Evolutionary conservation across 2,888 invertebrate genomes (phyloP), one percentile per base, ranked within the genome.

Genomic region (Orthosia gracilis): DNA sequence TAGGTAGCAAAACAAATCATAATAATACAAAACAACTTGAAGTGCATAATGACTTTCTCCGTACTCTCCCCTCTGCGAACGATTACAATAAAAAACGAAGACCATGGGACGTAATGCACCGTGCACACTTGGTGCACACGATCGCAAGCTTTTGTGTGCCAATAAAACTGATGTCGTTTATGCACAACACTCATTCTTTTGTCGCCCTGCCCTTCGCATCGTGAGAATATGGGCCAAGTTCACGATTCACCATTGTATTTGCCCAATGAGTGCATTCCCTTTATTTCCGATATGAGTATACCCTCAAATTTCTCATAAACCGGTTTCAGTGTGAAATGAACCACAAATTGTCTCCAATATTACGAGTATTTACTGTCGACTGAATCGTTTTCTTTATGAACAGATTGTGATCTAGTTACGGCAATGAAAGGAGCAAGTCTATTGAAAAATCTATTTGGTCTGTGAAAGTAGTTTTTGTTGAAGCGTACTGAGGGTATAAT

Each of bases 191-290:
- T 80, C 88, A 82, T 88, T 89, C 91, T 91, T 94, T 92, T 92
- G 91, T 89, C 55, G 26, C 85, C 85, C 87, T 85, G 88, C 89
- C 89, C 90, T 91, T 90, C 88, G 85, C 80, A 90, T 83, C 95
- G 96, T 96, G 96, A 93, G 96, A 96, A 96, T 91, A 87, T 95
- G 87, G 94, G 94, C 92, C 95, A 96, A 96, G 96, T 95, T 96
- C 96, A 96, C 87, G 83, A 77, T 87, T 92, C 91, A 80, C 87
- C 83, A 91, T 90, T 92, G 91, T 91, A 85, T 84, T 79, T 68
- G 63, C 61, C 71, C 73, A 80, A 84, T 87, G 83, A 84, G 73
- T 78, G 70, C 73, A 77, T 73, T 66, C 73, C 76, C 87, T 90
- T 89, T 86, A 88, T 86, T 90, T 87, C 88, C 87, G 82, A 86